Base-by-base conservation (phyloP, 2,888 invertebrate species). In the Brenthis daphne region DNA sequence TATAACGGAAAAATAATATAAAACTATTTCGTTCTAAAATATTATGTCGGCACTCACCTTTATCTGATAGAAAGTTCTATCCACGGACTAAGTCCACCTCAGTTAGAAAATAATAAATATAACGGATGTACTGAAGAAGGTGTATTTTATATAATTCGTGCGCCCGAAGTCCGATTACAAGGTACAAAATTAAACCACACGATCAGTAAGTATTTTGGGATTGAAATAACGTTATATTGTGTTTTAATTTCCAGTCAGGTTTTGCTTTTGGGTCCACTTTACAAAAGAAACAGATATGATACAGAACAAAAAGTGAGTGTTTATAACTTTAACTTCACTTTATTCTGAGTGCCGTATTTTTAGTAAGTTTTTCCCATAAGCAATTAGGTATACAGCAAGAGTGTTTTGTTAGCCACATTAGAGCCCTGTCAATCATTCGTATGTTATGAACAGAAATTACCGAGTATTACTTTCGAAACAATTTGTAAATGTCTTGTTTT, bases 21-120 rank as follows among this genome's bases (percentile, higher is more conserved):
- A 55, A 70, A 69, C 70, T 68, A 72, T 64, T 80, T 81, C 78
- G 71, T 72, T 81, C 85, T 85, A 79, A 81, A 83, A 85, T 86
- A 87, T 85, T 79, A 79, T 80, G 80, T 76, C 73, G 77, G 78
- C 76, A 72, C 71, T 76, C 70, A 75, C 70, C 75, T 77, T 82
- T 90, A 90, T 90, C 89, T 82, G 89, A 90, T 90, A 85, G 90
- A 91, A 91, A 91, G 90, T 79, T 58, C 65, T 69, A 77, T 76
- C 77, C 72, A 74, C 76, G 75, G 75, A 80, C 75, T 78, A 80
- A 81, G 78, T 80, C 82, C 79, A 79, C 81, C 75, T 69, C 67
- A 80, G 77, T 78, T 80, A 77, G 78, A 80, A 80, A 81, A 79
- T 80, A 84, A 82, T 80, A 82, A 83, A 83, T 80, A 79, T 80